Evolutionary conservation across 2,888 invertebrate genomes (phyloP), one percentile per base, ranked within the genome.

Genomic region (Sphaerophoria rueppellii): DNA sequence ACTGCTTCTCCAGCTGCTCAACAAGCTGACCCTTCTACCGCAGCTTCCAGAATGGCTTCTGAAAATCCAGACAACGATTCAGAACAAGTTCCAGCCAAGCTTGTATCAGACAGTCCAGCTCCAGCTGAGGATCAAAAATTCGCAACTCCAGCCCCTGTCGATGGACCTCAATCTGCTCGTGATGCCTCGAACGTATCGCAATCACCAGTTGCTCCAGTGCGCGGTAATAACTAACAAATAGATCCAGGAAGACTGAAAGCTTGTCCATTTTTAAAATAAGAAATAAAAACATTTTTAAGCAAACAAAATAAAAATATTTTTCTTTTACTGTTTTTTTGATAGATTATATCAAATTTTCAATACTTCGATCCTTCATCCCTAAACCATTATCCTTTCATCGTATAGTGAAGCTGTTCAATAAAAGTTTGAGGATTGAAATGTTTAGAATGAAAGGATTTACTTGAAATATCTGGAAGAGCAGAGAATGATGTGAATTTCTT

Each of bases 131-230:
- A 71, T 1, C 52, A 43, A 40, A 52, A 32, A 5, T 35, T 74
- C 4, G 54, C 79, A 1, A 71, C 80, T 16, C 83, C 83, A 52
- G 80, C 75, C 6, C 80, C 83, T 14, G 75, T 83, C 11, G 75
- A 83, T 60, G 63, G 35, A n/a, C 48, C 69, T 32, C 34, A 60
- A 63, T 48, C 9, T 11, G 14, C 58, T 9, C 73, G 60, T 11
- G 70, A 60, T 50, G 63, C 52, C 1, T 52, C 78, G 0, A 70
- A 43, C 0, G 60, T n/a, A n/a, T 35, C 63, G 48, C 74, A 75
- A 69, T 80, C 83, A 1, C 83, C 80, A 3, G 80, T 75, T 46
- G 83, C 75, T 46, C 83, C 80, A 55, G 71, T 72, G 4, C n/a
- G 40, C 6, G 11, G 16, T 5, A 43, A 60, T n/a, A 58, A 14